Percentiles rank a stretch among this genome's conserved stretches.
Evolutionary conservation across 2,888 invertebrate species (phyloP).

Genomic region (Acleris cristana): DNA sequence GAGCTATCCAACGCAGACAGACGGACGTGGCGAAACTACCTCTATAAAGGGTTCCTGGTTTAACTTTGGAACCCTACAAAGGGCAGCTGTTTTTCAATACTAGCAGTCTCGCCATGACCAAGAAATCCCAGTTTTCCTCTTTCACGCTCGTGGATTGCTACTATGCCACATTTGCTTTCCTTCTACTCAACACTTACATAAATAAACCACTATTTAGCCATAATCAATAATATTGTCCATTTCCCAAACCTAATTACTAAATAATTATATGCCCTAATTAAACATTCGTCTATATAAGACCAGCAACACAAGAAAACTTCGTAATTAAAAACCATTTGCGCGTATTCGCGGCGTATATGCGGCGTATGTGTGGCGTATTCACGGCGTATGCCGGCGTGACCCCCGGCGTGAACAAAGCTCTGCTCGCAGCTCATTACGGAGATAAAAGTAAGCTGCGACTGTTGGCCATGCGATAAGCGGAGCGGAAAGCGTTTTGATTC

Average conservation of each 20-base stretch:
- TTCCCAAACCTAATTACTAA: not conserved
- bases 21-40: no score
- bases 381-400: not conserved
- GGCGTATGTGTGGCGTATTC: not conserved
- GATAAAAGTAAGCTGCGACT: conserved; percentile 10
- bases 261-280: not conserved
- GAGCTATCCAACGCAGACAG: no score
- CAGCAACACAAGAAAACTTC: not conserved
- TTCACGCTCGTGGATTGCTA: no score
- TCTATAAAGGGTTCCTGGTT: no score
- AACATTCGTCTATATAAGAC: not conserved
- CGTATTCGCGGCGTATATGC: conserved; percentile 2
- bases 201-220: no score
- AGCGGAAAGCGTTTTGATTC: conserved; percentile 3
- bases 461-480: not conserved
- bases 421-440: conserved; percentile 22
- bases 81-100: no score
- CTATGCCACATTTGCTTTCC: no score
- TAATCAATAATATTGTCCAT: no score
- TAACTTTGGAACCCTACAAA: no score
- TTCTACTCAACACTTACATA: no score
- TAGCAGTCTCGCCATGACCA: no score
- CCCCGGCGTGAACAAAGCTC: conserved; percentile 7
- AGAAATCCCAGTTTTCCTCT: no score
- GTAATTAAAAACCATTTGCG: conserved; percentile 14